Evolutionary conservation across 2,113 vertebrate genomes (phyloP), one percentile per base, ranked within the genome.

Genomic region (Gobiocypris rarus): DNA sequence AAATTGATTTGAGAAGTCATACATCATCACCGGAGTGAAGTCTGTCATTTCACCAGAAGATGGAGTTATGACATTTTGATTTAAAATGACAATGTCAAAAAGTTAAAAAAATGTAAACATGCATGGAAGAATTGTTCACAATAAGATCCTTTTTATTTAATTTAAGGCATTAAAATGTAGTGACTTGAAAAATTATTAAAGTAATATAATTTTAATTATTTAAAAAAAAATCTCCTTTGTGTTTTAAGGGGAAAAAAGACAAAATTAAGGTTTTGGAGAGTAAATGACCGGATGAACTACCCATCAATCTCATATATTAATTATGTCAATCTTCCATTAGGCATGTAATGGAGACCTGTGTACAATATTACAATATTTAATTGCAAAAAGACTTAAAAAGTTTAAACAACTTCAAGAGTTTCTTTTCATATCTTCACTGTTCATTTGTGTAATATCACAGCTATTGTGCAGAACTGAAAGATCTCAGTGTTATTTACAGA

Each of bases 401-500:
- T 43, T 70, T 43, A n/a, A 70, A 41, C 19, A 19, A 22, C 56
- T n/a, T n/a, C 22, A 10, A 58, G 56, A 7, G 22, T 45, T 75
- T 52, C 9, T 52, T 75, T 75, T 75, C 31, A 71, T 38, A 45
- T 61, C 56, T 79, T 15, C 38, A 3, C 59, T 58, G 43, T 28
- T 81, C 45, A 67, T 67, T 24, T 22, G 43, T 34, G 9, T 28
- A 13, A 76, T 26, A 9, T 79, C 58, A 63, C 38, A 45, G 34
- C 45, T 19, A 45, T 65, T 56, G 11, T 69, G 28, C 11, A 41
- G 17, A 24, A 56, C 65, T 82, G 79, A 82, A 54, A 82, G 31
- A 70, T 70, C 26, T 34, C 52, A 14, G 31, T 41, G 63, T 69
- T 81, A 81, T 81, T 70, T 81, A 81, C 79, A 80, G 61, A 17